Evolutionary conservation across 2,888 invertebrate species (phyloP).

Genomic region (Harmothoe impar): DNA sequence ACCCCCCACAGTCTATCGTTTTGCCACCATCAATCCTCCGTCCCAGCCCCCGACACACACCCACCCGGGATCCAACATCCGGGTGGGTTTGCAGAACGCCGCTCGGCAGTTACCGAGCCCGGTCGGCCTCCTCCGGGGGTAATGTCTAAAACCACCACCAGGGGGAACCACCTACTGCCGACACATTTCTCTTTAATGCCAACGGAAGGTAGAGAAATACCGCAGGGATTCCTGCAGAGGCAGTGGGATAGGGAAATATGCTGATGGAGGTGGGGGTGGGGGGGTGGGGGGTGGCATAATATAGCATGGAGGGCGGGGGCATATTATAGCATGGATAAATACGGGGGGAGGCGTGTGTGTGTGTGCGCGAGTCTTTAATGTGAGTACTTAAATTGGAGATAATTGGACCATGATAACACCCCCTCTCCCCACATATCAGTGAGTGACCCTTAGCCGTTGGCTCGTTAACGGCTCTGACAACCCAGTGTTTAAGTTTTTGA

Average conservation of each 20-base stretch:
- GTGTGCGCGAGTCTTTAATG: too few species aligned
- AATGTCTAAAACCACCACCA: constrained; percentile 1
- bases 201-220: neutral
- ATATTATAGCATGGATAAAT: too few species aligned
- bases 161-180: neutral
- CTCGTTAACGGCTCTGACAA: too few species aligned
- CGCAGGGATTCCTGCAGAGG: neutral
- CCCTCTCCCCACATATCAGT: too few species aligned
- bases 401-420: too few species aligned
- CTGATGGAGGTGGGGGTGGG: neutral
- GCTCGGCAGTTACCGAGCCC: neutral
- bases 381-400: too few species aligned
- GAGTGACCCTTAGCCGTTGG: too few species aligned
- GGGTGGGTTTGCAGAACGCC: neutral
- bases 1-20: neutral
- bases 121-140: neutral
- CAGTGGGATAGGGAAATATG: neutral
- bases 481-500: too few species aligned
- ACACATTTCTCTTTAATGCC: neutral
- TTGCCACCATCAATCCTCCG: neutral
- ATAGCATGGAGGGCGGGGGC: too few species aligned
- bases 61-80: neutral
- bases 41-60: neutral
- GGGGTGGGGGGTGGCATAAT: too few species aligned
- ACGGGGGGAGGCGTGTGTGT: too few species aligned